phyloP scores from a whole-genome alignment of 2,797 vertebrate genomes.

The Cirrhinus molitorella region DNA sequence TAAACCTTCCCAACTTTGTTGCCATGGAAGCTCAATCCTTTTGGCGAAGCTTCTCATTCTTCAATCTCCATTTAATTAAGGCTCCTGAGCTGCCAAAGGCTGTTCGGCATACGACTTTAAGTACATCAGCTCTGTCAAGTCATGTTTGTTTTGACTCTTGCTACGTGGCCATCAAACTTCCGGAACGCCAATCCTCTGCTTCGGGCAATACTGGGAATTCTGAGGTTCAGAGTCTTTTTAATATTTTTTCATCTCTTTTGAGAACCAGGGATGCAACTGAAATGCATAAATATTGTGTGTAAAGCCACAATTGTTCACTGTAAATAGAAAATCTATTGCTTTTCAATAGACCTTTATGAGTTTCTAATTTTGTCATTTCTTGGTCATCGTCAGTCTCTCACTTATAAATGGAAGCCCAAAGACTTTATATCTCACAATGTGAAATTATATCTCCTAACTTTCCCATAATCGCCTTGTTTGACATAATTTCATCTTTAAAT shows the following conservation, averaged over 20 bases:
- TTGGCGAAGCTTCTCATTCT: slow-evolving; percentile 52
- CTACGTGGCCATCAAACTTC: slow-evolving; percentile 18
- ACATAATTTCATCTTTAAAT: background rate
- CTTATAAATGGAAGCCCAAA: background rate
- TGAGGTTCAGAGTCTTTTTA: background rate
- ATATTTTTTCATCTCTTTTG: slow-evolving; percentile 11
- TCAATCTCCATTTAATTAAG: slow-evolving; percentile 78
- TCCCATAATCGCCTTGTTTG: background rate
- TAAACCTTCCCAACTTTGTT: slow-evolving; percentile 69
- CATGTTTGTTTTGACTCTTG: slow-evolving; percentile 70
- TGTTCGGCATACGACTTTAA: slow-evolving; percentile 58
- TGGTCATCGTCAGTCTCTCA: background rate
- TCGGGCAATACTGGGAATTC: background rate
- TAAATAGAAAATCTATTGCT: background rate
- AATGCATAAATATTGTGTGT: background rate
- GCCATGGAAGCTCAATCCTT: slow-evolving; percentile 70
- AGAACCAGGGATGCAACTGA: background rate
- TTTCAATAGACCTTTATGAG: background rate
- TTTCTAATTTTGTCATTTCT: background rate
- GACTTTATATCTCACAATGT: background rate
- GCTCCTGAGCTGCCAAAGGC: slow-evolving; percentile 72
- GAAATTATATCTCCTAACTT: background rate
- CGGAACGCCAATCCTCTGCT: slow-evolving; percentile 11
- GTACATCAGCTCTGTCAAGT: slow-evolving; percentile 63
- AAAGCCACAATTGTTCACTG: background rate